These are phyloP conservation scores for Temnothorax ravouxi DNA, from an alignment of 2,888 invertebrate species.

Conservation along the genomic window DNA sequence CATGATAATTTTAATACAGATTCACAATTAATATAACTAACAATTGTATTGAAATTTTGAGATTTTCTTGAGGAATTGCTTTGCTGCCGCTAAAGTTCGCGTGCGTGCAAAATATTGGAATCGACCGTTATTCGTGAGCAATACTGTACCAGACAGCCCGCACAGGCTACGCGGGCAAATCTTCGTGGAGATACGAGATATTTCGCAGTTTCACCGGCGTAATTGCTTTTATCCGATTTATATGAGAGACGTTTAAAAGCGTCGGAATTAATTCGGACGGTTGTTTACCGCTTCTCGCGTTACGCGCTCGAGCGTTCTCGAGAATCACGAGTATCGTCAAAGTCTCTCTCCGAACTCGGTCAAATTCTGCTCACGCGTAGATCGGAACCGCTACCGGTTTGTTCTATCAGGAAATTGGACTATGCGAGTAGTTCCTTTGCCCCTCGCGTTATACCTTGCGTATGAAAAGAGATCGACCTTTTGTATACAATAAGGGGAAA, in stretches of 20 bases:
- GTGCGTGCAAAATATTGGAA: not conserved
- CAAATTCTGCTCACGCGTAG: constrained; percentile 46
- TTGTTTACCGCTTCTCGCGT: constrained; percentile 47
- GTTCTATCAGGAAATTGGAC: constrained; percentile 53
- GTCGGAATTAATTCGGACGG: constrained; percentile 50
- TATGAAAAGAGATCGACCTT: constrained; percentile 54
- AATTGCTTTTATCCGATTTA: constrained; percentile 59
- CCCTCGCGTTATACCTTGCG: constrained; percentile 32
- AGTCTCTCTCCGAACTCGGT: constrained; percentile 21
- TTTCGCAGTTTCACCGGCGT: constrained; percentile 54
- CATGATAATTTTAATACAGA: not conserved
- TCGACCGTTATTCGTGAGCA: constrained; percentile 37
- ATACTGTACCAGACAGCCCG: constrained; percentile 29
- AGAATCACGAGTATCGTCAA: constrained; percentile 10
- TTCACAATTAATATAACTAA: not conserved
- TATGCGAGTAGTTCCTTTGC: constrained; percentile 24
- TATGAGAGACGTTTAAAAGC: constrained; percentile 59
- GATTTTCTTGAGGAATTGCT: not conserved
- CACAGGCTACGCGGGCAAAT: constrained; percentile 33
- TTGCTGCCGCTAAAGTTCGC: not conserved
- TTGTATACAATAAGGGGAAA: constrained; percentile 60
- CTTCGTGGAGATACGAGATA: constrained; percentile 52
- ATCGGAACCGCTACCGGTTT: constrained; percentile 45
- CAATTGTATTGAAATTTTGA: not conserved
- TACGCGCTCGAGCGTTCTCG: constrained; percentile 29